Evolutionary conservation across 1,140 invertebrate genomes (phyloP).

Genomic region (Pogonomyrmex barbatus): DNA sequence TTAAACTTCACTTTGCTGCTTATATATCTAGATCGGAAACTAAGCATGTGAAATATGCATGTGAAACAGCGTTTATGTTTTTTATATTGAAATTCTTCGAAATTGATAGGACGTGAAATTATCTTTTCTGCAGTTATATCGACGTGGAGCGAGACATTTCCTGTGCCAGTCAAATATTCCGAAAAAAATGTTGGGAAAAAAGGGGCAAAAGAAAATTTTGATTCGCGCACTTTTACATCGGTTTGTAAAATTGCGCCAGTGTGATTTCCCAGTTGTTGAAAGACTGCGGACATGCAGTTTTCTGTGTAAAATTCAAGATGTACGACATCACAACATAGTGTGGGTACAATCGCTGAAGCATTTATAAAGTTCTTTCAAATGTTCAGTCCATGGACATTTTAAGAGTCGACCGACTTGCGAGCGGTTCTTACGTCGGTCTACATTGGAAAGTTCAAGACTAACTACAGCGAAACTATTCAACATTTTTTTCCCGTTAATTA

Average conservation of each 20-base stretch:
- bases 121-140: constrained; percentile 12
- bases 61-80: neutral
- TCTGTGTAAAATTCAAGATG: constrained; percentile 46
- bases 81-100: neutral
- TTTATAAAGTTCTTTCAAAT: constrained; percentile 51
- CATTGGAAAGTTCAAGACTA: constrained; percentile 24
- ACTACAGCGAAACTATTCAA: constrained; percentile 51
- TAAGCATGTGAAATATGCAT: neutral
- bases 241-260: constrained; percentile 23
- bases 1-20: neutral
- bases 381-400: constrained; percentile 38
- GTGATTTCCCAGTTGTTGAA: constrained; percentile 25
- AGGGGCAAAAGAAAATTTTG: constrained; percentile 27
- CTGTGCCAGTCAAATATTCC: neutral
- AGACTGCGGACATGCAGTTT: constrained; percentile 21
- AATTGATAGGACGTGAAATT: neutral
- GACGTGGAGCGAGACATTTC: neutral
- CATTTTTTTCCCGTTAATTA: constrained; percentile 53
- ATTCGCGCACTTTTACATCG: constrained; percentile 39
- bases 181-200: constrained; percentile 14
- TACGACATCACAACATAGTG: neutral
- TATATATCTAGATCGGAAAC: neutral
- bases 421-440: constrained; percentile 33
- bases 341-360: constrained; percentile 31
- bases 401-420: constrained; percentile 38